Evolutionary conservation across 1,140 invertebrate genomes (phyloP).

Genomic region (Listronotus bonariensis): DNA sequence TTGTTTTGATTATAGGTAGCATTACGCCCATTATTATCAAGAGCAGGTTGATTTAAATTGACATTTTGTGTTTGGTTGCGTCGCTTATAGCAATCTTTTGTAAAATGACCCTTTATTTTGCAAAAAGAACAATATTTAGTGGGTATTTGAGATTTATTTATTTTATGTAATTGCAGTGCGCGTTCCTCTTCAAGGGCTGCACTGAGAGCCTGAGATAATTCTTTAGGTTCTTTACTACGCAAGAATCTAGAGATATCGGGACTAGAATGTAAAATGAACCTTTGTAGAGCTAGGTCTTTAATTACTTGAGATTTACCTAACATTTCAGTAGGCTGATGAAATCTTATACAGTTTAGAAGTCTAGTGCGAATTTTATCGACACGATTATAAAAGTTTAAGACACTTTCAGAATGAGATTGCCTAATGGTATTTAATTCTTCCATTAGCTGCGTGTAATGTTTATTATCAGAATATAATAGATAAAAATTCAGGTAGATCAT

Average conservation of each 20-base stretch:
- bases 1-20: too few relatives aligned
- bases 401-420: slow-evolving; percentile 23
- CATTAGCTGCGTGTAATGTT: slow-evolving; percentile 25
- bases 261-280: slow-evolving; percentile 29
- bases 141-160: background rate
- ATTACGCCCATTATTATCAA: too few relatives aligned
- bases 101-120: too few relatives aligned
- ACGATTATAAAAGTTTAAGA: slow-evolving; percentile 17
- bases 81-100: too few relatives aligned
- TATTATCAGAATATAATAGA: slow-evolving; percentile 11
- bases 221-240: background rate
- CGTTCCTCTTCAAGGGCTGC: background rate
- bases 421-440: slow-evolving; percentile 29
- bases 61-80: too few relatives aligned
- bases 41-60: too few relatives aligned
- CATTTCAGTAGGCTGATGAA: slow-evolving; percentile 4
- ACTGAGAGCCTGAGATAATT: background rate
- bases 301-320: slow-evolving; percentile 19
- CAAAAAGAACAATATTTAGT: too few relatives aligned
- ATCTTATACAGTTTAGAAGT: slow-evolving; percentile 17
- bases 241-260: slow-evolving; percentile 7
- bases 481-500: too few relatives aligned
- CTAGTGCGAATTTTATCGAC: slow-evolving; percentile 10
- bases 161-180: background rate
- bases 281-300: slow-evolving; percentile 21